Conservation (phyloP, 2,888 invertebrate genomes). For the Caenorhabditis sp. region DNA sequence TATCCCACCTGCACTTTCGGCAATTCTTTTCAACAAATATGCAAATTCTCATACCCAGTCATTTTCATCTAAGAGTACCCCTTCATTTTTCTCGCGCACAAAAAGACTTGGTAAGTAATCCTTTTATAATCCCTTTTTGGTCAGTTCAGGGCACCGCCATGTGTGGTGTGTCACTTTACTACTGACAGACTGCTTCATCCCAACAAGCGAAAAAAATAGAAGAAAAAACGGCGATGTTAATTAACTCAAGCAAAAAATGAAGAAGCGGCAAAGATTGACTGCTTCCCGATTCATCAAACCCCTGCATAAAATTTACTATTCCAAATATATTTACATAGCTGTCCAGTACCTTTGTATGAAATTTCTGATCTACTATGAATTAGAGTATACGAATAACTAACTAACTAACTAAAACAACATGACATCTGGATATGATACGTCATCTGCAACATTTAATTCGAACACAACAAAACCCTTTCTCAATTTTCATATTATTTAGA, state of each 20-base stretch:
- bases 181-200: background rate
- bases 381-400: too few species aligned
- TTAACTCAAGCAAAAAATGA: background rate
- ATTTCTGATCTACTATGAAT: background rate
- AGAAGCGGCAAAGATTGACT: background rate
- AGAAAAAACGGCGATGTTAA: background rate
- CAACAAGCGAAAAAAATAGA: background rate
- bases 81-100: background rate
- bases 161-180: background rate
- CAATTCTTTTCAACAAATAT: background rate
- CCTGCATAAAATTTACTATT: background rate
- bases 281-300: background rate
- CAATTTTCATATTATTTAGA: background rate
- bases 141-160: constrained; percentile 1
- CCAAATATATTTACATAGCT: background rate
- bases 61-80: background rate
- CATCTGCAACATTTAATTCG: background rate
- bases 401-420: background rate
- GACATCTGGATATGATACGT: background rate
- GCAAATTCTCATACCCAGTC: background rate
- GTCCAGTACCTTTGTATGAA: background rate
- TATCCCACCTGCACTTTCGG: background rate
- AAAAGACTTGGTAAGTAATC: background rate
- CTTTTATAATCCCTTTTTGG: background rate
- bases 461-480: background rate